phyloP scores from a whole-genome alignment of 2,888 invertebrate genomes.

The Aphidoletes aphidimyza region DNA sequence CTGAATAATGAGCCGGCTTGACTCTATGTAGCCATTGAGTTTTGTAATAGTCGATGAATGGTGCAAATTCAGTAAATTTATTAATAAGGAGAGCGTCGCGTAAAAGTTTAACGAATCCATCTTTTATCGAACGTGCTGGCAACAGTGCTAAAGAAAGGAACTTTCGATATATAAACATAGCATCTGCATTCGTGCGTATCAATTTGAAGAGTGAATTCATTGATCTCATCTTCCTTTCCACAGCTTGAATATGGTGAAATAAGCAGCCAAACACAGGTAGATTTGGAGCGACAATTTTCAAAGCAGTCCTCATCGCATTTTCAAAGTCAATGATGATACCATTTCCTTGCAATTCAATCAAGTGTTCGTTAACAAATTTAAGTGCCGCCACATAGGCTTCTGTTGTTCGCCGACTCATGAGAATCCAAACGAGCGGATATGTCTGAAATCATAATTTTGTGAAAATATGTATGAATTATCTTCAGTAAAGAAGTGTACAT shows the following conservation, averaged over 20 bases:
- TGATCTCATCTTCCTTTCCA: neutral
- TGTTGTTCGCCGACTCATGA: neutral
- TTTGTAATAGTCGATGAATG: neutral
- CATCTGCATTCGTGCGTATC: neutral
- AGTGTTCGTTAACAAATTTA: neutral
- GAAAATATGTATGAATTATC: neutral
- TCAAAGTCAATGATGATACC: constrained; percentile 12
- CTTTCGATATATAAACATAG: neutral
- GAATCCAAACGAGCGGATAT: neutral
- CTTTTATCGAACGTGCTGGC: neutral
- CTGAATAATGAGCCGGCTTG: neutral
- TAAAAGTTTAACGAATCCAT: neutral
- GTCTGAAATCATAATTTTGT: neutral
- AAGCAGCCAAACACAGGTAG: neutral
- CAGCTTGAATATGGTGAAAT: neutral
- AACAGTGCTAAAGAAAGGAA: neutral
- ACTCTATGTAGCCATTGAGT: neutral
- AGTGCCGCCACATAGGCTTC: neutral
- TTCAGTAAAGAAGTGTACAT: too few species aligned
- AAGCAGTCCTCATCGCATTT: neutral
- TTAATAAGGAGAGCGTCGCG: neutral
- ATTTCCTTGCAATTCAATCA: neutral
- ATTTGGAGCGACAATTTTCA: neutral
- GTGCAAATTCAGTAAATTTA: neutral
- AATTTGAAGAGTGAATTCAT: neutral